Evolutionary conservation across 2,797 vertebrate species (phyloP), one percentile per base, ranked within the genome.

Genomic region (Eospalax fontanierii): DNA sequence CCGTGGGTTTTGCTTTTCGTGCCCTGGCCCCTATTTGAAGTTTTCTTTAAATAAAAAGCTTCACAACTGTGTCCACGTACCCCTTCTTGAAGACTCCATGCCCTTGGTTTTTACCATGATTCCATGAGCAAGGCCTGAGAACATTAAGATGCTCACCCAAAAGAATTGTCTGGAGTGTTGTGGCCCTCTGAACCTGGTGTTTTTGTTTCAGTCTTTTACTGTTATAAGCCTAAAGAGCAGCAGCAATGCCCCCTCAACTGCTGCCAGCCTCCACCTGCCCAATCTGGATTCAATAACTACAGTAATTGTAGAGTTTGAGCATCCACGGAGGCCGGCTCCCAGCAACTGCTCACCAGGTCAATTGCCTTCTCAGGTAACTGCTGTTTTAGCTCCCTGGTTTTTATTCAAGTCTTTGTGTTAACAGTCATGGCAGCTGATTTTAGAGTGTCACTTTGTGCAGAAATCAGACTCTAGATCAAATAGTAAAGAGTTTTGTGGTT

Each of bases 251-350:
- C 14, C 43, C 65, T 28, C 66, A 8, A 7, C 18, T 22, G 2
- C 24, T 12, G 16, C 2, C 73, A 59, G 4, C 19, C 10, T 28
- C 33, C 8, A 9, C 19, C 19, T 57, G n/a, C 59, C 35, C 9
- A 0, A 54, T 26, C n/a, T 10, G 74, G 66, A 28, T 24, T 74
- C 65, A 26, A 0, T 12, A 28, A 35, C 57, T 0, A 1, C 0
- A 3, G 26, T 0, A 85, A 18, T 1, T 8, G 15, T 1, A 24
- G 33, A 12, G 28, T 1, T 59, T 4, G 1, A 12, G 22, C 14
- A 4, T 10, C 54, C 18, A 5, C 35, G 0, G 6, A 70, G n/a
- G 63, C 1, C 0, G 3, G 12, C 3, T 15, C 1, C n/a, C 59
- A 10, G 15, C 6, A 16, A 10, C 11, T 40, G 24, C 70, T 2